Evolutionary conservation across 2,113 vertebrate species (phyloP).

Genomic region (Menidia beryllina): DNA sequence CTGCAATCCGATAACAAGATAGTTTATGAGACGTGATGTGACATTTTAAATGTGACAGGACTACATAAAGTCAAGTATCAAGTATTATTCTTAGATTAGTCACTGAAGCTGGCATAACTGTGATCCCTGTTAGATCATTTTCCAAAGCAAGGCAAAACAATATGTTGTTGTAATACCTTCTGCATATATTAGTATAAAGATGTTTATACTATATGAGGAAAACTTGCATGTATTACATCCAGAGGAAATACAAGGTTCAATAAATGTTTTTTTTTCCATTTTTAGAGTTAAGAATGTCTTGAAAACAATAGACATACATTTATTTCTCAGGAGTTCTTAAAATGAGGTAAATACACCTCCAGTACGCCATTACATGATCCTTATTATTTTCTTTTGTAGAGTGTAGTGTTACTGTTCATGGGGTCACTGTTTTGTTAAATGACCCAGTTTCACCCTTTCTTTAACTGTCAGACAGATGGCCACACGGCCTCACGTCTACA

Average conservation of each 20-base stretch:
- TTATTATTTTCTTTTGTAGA: too few species aligned
- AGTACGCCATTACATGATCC: too few species aligned
- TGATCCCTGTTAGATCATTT: not conserved
- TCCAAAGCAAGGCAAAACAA: not conserved
- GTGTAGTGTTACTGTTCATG: not conserved
- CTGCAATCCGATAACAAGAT: not conserved
- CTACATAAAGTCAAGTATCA: not conserved
- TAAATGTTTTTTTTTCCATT: not conserved
- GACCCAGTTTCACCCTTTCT: too few species aligned
- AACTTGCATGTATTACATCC: too few species aligned
- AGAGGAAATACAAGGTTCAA: not conserved
- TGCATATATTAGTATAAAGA: not conserved
- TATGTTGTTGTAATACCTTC: not conserved
- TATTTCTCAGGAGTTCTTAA: too few species aligned
- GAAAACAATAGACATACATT: not conserved
- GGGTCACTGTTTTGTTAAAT: too few species aligned
- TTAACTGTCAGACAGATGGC: too few species aligned
- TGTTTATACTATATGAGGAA: not conserved
- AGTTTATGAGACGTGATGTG: not conserved
- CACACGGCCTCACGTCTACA: too few species aligned
- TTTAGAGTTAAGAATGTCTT: too few species aligned
- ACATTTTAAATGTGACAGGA: not conserved
- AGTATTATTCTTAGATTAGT: not conserved
- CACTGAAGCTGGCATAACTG: slow-evolving; percentile 1
- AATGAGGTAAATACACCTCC: too few species aligned